phyloP scores from a whole-genome alignment of 1,140 invertebrate genomes.

The Odontomachus brunneus region DNA sequence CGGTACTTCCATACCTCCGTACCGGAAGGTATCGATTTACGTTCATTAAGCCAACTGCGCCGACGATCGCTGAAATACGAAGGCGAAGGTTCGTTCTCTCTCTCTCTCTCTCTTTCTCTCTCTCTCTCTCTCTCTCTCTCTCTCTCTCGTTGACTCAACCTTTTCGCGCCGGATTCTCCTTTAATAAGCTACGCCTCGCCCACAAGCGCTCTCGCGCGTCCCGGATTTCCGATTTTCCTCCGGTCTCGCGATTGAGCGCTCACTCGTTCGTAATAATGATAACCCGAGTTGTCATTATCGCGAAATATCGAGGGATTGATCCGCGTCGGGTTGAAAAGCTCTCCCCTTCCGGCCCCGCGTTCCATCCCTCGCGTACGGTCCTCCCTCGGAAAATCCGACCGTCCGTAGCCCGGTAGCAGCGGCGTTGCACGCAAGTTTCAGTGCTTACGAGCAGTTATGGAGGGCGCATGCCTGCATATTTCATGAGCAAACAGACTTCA shows the following conservation, averaged over 20 bases:
- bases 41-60: constrained; percentile 52
- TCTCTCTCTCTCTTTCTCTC: too few relatives aligned
- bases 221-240: not conserved
- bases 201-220: not conserved
- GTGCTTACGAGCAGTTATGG: constrained; percentile 78
- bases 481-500: constrained; percentile 83
- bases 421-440: constrained; percentile 80
- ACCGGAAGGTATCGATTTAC: constrained; percentile 55
- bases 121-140: too few relatives aligned
- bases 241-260: constrained; percentile 13
- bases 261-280: constrained; percentile 12
- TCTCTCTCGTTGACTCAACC: constrained; percentile 34
- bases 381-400: constrained; percentile 72
- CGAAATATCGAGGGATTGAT: constrained; percentile 33
- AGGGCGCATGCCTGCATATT: constrained; percentile 83
- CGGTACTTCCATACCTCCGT: constrained; percentile 49
- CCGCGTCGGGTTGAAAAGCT: not conserved
- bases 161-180: constrained; percentile 33
- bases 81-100: not conserved
- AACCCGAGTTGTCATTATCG: not conserved
- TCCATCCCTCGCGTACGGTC: constrained; percentile 54
- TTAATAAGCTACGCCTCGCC: constrained; percentile 39
- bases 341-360: constrained; percentile 9
- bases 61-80: constrained; percentile 42
- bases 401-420: constrained; percentile 71